Base-by-base conservation (phyloP, 2,113 vertebrate genomes). In the Lipotes vexillifer region DNA sequence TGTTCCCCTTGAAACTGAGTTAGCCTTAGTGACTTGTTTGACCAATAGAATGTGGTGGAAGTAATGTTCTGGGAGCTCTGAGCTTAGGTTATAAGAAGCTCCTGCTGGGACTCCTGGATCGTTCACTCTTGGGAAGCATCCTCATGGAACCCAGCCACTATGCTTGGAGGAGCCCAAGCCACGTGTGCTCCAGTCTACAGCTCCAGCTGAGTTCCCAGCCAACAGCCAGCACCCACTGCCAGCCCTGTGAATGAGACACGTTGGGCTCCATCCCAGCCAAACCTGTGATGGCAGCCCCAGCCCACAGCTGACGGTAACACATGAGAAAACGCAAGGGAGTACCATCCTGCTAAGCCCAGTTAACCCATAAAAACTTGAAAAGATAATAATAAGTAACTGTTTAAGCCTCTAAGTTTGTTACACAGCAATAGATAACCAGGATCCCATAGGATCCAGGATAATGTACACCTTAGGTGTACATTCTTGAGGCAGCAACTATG, bases 161-260 rank as follows among this genome's bases (percentile, higher is more conserved):
- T 0, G 29, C 36, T 2, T 2, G 2, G 1, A 29, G 46, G 29
- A 66, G 20, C 81, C 72, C 81, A 49, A 8, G 55, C 63, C 31
- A 46, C 3, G 21, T 4, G 25, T 5, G 59, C 15, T 25, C 21
- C 25, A 3, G 83, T 6, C 1, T 0, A 63, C 36, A 80, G 72
- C 72, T 38, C 66, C 86, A 71, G 36, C 21, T 25, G 61, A 49
- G 41, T 29, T 71, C 86, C 49, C 9, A 17, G 49, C 38, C 46
- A n/a, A 49, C 38, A n/a, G 57, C 83, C 59, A 15, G 25, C 17
- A 6, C 83, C 4, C 7, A 21, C 65, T 8, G 44, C 89, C 68
- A 88, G 61, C 49, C 41, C 29, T 5, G 2, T 6, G n/a, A 17
- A 38, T 1, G 8, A 65, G 72, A 21, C 33, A 1, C 0, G 2